Evolutionary conservation across 2,113 vertebrate genomes (phyloP).

Genomic region (Colaptes auratus): DNA sequence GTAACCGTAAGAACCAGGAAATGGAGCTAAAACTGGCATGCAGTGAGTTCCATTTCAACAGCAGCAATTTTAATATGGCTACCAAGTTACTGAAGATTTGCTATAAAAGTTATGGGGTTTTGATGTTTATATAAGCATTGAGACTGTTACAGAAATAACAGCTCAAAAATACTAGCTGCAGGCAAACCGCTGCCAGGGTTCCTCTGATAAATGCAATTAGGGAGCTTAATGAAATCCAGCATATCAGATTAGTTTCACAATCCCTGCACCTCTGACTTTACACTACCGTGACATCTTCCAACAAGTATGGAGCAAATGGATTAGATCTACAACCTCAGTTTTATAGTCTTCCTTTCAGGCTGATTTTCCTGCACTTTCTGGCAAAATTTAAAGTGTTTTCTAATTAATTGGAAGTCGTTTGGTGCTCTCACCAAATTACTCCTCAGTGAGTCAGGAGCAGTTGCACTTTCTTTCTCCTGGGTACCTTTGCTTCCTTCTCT

Average conservation of each 20-base stretch:
- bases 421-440: slow-evolving; percentile 28
- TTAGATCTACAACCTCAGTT: background rate
- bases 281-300: background rate
- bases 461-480: background rate
- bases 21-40: background rate
- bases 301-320: background rate
- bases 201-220: background rate
- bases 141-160: background rate
- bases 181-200: background rate
- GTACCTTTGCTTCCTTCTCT: slow-evolving; percentile 57
- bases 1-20: background rate
- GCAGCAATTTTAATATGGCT: background rate
- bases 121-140: background rate
- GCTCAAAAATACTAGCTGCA: background rate
- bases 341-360: background rate
- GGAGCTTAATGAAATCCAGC: slow-evolving; percentile 15
- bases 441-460: slow-evolving; percentile 5
- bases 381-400: slow-evolving; percentile 13
- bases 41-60: background rate
- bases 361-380: background rate
- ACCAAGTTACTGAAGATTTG: background rate
- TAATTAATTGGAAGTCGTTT: slow-evolving; percentile 36
- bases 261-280: background rate
- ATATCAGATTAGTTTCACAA: background rate
- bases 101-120: background rate